Conservation (phyloP, 2,888 invertebrate genomes). For the Cephus sareptanus region DNA sequence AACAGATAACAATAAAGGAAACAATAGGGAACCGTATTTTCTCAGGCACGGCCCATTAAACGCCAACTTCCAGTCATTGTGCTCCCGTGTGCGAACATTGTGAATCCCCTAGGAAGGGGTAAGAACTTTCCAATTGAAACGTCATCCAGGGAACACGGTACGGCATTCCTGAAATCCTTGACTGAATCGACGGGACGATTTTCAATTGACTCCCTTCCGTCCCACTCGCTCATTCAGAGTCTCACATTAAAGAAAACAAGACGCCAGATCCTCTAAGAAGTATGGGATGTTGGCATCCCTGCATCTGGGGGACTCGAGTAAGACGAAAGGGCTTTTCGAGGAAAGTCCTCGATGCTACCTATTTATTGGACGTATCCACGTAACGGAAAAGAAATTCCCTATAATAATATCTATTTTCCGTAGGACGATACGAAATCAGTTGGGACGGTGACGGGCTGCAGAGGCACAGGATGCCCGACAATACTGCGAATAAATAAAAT, state of each 20-base stretch:
- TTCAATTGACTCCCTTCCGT: background rate
- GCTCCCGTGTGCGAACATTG: background rate
- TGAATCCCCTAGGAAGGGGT: background rate
- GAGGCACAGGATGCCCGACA: background rate
- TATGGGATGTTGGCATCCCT: background rate
- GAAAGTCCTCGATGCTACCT: slow-evolving; percentile 26
- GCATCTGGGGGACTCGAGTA: background rate
- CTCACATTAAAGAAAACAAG: background rate
- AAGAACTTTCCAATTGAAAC: background rate
- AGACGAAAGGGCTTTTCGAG: background rate
- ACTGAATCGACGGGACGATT: background rate
- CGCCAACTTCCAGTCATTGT: background rate
- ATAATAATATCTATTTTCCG: slow-evolving; percentile 55
- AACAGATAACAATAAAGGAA: background rate
- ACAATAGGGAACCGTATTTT: background rate
- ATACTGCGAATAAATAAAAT: slow-evolving; percentile 45
- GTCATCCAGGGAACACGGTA: background rate
- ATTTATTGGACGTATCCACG: slow-evolving; percentile 49
- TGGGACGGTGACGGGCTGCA: slow-evolving; percentile 22
- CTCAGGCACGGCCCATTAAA: background rate
- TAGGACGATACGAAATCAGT: slow-evolving; percentile 48
- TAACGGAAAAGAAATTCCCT: slow-evolving; percentile 39
- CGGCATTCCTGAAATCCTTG: background rate
- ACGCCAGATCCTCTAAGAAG: background rate
- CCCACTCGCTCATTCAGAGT: background rate